Evolutionary conservation across 1,140 invertebrate species (phyloP).

Genomic region (Thereuonema tuberculata): DNA sequence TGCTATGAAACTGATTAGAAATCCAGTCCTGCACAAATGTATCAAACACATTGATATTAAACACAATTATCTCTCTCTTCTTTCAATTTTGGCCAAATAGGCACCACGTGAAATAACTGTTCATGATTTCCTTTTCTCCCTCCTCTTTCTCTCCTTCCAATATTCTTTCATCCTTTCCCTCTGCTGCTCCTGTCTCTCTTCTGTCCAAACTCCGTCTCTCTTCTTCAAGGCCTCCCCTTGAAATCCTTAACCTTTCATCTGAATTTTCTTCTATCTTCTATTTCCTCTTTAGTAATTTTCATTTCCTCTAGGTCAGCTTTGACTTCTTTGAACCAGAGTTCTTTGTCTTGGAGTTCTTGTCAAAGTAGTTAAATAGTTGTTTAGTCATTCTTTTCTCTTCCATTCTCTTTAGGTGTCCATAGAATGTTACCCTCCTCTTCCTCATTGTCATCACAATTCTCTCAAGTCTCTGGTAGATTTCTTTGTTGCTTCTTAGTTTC

Average conservation of each 20-base stretch:
- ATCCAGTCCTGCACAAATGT: too few species aligned
- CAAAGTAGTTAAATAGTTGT: neutral
- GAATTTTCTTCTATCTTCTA: neutral
- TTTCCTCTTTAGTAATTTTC: neutral
- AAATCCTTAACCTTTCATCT: neutral
- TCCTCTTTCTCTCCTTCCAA: neutral
- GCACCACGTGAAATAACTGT: too few species aligned
- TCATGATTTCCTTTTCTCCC: too few species aligned
- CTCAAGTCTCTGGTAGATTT: neutral
- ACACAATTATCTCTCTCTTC: too few species aligned
- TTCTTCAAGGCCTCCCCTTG: neutral
- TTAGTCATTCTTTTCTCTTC: neutral
- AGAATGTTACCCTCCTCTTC: neutral
- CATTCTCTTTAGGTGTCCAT: neutral
- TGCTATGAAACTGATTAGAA: too few species aligned
- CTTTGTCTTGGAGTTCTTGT: neutral
- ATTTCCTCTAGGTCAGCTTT: neutral
- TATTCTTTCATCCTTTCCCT: neutral
- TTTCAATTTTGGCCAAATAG: too few species aligned
- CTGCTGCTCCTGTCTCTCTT: neutral
- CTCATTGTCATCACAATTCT: neutral
- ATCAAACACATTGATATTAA: too few species aligned
- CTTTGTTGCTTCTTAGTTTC: neutral
- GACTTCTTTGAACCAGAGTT: neutral
- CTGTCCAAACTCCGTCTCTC: neutral